Base-by-base conservation (phyloP, 2,888 invertebrate genomes). In the Nomada goodeniana region DNA sequence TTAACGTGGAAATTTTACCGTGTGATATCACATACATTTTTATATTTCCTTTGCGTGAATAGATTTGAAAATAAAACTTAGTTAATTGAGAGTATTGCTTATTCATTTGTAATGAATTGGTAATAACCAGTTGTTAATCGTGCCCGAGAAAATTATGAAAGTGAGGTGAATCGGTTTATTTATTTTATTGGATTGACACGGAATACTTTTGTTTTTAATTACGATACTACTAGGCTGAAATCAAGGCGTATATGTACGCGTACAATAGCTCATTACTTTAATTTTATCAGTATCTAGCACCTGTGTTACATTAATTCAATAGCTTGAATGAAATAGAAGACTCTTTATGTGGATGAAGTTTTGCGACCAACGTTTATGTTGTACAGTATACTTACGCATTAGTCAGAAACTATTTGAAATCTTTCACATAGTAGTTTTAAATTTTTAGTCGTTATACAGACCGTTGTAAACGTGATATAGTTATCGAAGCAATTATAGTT, bases 171-270 rank as follows among this genome's bases (percentile, higher is more conserved):
- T 53, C 10, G 50, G 15, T 15, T n/a, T 80, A 67, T 83, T 82
- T 59, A 72, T 15, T 11, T 64, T 63, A 55, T 69, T 50, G 36
- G 47, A 57, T 77, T 77, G 74, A 82, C 82, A 73, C 74, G 73
- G 81, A 77, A 82, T 74, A 36, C 2, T 23, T 55, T 44, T 53
- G n/a, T 36, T 69, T 73, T 42, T 20, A 74, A 52, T 15, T 69
- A 44, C 50, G 57, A 11, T 13, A 9, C 13, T 20, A 52, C 42
- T 36, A 26, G 61, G 13, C 20, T 67, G 13, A 55, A 57, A n/a
- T 44, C 29, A 10, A 44, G 9, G 23, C 26, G 18, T 63, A 18
- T n/a, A 36, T 36, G 7, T 36, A 44, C 42, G 18, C 18, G 18
- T 18, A 59, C n/a, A 50, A 67, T 67, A 79, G 61, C 55, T 72